Evolutionary conservation across 2,797 vertebrate genomes (phyloP).

Genomic region (Gymnothorax reevesii): DNA sequence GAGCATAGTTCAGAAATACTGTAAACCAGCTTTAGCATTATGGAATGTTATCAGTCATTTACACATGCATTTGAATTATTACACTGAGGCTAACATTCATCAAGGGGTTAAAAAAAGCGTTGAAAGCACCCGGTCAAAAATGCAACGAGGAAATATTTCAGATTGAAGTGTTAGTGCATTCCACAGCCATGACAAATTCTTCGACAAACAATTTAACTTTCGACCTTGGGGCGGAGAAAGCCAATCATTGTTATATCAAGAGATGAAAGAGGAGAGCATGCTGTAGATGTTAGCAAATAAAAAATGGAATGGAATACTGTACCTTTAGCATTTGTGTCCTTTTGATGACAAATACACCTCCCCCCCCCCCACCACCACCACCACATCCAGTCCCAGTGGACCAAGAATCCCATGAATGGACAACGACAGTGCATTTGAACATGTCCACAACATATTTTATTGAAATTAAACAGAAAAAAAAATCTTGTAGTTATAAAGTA

Average conservation of each 20-base stretch:
- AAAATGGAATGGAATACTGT: constrained; percentile 52
- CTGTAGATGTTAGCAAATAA: neutral
- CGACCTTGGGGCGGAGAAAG: neutral
- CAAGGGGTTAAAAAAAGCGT: neutral
- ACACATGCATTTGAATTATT: neutral
- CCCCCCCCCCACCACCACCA: neutral
- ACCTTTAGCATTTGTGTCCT: constrained; percentile 51
- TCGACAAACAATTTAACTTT: neutral
- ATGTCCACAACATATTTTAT: constrained; percentile 66
- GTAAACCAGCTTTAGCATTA: neutral
- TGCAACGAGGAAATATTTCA: neutral
- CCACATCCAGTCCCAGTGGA: neutral
- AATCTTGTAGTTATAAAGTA: constrained; percentile 42
- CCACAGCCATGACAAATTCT: neutral
- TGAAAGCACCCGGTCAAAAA: neutral
- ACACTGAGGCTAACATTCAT: neutral
- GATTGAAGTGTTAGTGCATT: neutral
- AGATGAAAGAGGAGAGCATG: neutral
- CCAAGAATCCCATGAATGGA: constrained; percentile 62
- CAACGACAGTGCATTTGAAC: constrained; percentile 59
- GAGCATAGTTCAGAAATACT: neutral
- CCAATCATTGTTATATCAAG: neutral
- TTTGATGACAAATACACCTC: constrained; percentile 33
- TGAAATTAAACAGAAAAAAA: constrained; percentile 64
- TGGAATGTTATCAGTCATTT: neutral